phyloP scores from a whole-genome alignment of 2,797 vertebrate genomes.

The Rachycentron canadum region DNA sequence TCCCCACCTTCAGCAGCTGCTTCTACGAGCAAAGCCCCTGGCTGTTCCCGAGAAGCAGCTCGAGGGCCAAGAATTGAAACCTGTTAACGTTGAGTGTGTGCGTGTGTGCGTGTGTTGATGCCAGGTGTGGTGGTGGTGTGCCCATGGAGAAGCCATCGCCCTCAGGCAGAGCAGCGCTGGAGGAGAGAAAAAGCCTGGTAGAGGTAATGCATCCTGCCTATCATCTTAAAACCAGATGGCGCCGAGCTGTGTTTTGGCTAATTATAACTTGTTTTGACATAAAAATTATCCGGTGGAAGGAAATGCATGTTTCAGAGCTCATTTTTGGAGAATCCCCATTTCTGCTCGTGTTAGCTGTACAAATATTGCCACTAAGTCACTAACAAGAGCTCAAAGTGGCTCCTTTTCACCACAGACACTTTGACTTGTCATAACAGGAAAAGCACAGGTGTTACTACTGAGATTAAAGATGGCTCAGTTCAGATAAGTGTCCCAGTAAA shows the following conservation, averaged over 20 bases:
- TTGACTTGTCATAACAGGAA: background rate
- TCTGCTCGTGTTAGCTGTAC: background rate
- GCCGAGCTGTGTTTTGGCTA: rapidly evolving
- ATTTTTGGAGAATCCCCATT: background rate
- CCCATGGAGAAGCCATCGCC: conserved; percentile 72
- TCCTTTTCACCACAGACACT: background rate
- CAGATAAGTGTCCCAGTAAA: background rate
- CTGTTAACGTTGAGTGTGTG: background rate
- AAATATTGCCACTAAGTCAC: background rate
- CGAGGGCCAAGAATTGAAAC: background rate
- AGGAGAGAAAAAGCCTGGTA: conserved; percentile 63
- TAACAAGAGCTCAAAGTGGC: too few relatives aligned
- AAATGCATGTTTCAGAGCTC: background rate
- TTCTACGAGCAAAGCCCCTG: background rate
- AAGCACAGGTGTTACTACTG: background rate
- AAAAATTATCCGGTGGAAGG: background rate
- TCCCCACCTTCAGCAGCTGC: background rate
- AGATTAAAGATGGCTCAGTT: background rate
- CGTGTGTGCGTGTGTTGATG: conserved; percentile 20
- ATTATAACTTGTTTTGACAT: background rate
- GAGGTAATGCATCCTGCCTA: conserved; percentile 59
- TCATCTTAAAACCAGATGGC: background rate
- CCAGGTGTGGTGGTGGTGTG: conserved; percentile 59
- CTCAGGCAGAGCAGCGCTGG: conserved; percentile 59
- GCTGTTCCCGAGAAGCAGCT: background rate